Evolutionary conservation across 2,113 vertebrate species (phyloP), one percentile per base, ranked within the genome.

Genomic region (Aplodontia rufa): DNA sequence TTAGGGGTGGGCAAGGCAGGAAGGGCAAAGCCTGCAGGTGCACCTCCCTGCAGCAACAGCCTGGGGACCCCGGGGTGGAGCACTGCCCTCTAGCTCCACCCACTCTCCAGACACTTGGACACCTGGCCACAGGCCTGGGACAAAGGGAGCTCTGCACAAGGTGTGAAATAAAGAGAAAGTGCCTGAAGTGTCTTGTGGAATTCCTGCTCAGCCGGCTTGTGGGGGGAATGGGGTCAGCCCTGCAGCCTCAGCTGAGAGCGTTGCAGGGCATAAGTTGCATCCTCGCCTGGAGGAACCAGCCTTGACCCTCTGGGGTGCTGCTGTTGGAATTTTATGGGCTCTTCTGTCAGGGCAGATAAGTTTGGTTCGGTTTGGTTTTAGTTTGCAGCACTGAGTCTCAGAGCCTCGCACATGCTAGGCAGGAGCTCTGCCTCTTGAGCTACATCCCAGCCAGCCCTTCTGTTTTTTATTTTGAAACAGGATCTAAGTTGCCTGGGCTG

Each of bases 111-210:
- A 74, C 53, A 17, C 62, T 14, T 45, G 49, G 55, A 85, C 75
- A 80, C 19, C 2, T 0, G 24, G 45, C 37, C 51, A 26, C 28
- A 22, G 69, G 85, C 60, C 45, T 53, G 51, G 78, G 47, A 66
- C 30, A 8, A 66, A 32, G 84, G 42, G 35, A 12, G 3, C 51
- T 74, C 85, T 11, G 6, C 71, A 5, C 30, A 26, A 81, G 42
- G 19, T 68, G 91, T 75, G 85, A 92, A 97, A 97, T 97, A 97
- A 96, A 91, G 51, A 86, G 47, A 75, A 95, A 93, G 95, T 96
- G 88, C 78, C 82, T 93, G 55, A 92, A 7, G 19, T 35, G n/a
- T 88, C 8, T 47, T 1, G 0, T 78, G 62, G 5, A 26, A 9
- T 74, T 72, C 22, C 49, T 85, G 13, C 47, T 42, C 16, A 10